A percentile compares a stretch with the other conserved stretches of the same genome.
These are phyloP conservation scores for Oligia latruncula DNA, from an alignment of 2,888 invertebrate genomes.

Conservation along the genomic window DNA sequence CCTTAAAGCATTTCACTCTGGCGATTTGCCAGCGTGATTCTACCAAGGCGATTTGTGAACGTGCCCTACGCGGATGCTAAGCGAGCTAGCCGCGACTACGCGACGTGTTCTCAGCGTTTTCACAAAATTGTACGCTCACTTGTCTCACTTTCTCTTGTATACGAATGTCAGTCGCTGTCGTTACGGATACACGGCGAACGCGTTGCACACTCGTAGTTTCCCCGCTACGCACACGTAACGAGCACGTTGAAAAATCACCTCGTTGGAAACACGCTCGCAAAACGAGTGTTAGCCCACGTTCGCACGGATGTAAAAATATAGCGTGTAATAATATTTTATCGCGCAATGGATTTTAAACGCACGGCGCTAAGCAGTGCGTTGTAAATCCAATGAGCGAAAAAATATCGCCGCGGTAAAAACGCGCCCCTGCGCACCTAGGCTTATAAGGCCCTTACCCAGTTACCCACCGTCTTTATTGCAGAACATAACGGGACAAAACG, in stretches of 20 bases:
- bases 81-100: not conserved
- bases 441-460: not conserved
- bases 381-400: not conserved
- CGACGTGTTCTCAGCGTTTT: not conserved
- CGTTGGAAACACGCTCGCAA: not conserved
- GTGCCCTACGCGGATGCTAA: not conserved
- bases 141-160: not conserved
- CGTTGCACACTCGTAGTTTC: no score
- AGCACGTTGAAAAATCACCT: not conserved
- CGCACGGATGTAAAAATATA: not conserved
- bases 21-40: not conserved
- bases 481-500: slow-evolving; percentile 82
- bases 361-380: not conserved
- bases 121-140: not conserved
- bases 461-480: slow-evolving; percentile 66
- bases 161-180: not conserved
- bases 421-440: not conserved
- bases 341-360: not conserved
- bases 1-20: not conserved
- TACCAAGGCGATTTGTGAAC: not conserved
- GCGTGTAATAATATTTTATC: not conserved
- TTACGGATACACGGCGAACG: not conserved
- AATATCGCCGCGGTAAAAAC: not conserved
- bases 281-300: no score
- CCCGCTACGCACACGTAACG: not conserved